phyloP scores from a whole-genome alignment of 2,888 invertebrate species.

The Tachystola acroxantha region DNA sequence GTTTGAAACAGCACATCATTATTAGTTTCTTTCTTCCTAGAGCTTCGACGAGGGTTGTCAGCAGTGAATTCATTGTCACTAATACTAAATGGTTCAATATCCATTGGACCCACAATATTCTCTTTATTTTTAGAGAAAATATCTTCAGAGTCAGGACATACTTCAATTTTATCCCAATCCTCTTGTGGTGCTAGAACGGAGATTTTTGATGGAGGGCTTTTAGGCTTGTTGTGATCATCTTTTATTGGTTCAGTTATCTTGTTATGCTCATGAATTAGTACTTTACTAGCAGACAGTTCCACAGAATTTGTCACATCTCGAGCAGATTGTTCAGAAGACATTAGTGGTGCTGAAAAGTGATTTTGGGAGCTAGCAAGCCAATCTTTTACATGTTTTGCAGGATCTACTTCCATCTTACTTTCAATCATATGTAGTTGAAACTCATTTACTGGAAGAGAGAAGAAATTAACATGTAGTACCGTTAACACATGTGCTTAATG shows the following conservation, averaged over 20 bases:
- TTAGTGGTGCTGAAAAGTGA: slow-evolving; percentile 51
- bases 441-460: slow-evolving; percentile 49
- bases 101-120: slow-evolving; percentile 43
- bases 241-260: slow-evolving; percentile 21
- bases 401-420: slow-evolving; percentile 32
- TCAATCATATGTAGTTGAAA: slow-evolving; percentile 30
- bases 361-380: slow-evolving; percentile 64
- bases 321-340: slow-evolving; percentile 36
- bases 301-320: slow-evolving; percentile 30
- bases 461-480: too few species aligned
- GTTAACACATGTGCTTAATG: too few species aligned
- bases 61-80: slow-evolving; percentile 46
- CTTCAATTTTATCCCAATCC: slow-evolving; percentile 69
- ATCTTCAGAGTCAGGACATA: slow-evolving; percentile 42
- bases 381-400: slow-evolving; percentile 54
- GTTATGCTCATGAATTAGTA: slow-evolving; percentile 42
- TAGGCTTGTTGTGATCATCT: not conserved
- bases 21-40: slow-evolving; percentile 44
- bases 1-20: slow-evolving; percentile 22
- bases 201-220: slow-evolving; percentile 28
- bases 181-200: slow-evolving; percentile 42
- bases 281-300: slow-evolving; percentile 40
- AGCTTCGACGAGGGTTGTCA: slow-evolving; percentile 54
- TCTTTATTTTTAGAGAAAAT: slow-evolving; percentile 31
- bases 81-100: slow-evolving; percentile 42